These are phyloP conservation scores for Stegana nigrithorax DNA, from an alignment of 2,888 invertebrate genomes.

Conservation along the genomic window DNA sequence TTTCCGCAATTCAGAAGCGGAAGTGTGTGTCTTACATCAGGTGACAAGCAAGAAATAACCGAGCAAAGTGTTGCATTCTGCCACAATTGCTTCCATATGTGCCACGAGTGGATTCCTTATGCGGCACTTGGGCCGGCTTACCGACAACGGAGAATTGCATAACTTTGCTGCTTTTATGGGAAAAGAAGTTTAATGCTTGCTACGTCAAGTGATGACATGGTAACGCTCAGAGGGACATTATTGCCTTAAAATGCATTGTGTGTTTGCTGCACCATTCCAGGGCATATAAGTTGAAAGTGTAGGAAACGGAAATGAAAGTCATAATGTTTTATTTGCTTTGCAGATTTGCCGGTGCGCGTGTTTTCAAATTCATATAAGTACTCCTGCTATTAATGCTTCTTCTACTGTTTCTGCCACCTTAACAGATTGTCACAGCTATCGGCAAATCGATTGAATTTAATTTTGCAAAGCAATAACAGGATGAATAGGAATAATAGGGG, in stretches of 20 bases:
- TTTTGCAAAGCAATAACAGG: slow-evolving; percentile 29
- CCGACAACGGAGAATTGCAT: slow-evolving; percentile 2
- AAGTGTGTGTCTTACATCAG: slow-evolving; percentile 9
- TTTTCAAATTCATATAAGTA: neutral
- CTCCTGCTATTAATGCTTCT: no score
- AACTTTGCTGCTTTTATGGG: slow-evolving; percentile 7
- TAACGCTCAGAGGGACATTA: no score
- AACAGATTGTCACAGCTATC: slow-evolving; percentile 27
- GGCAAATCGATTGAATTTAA: slow-evolving; percentile 52
- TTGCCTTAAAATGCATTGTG: no score
- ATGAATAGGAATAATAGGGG: no score
- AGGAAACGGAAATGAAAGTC: slow-evolving; percentile 40
- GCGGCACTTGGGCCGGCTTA: neutral
- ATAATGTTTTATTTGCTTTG: slow-evolving; percentile 42
- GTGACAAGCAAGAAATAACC: neutral
- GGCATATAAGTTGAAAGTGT: slow-evolving; percentile 18
- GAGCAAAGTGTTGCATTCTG: slow-evolving; percentile 19
- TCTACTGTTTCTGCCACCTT: no score
- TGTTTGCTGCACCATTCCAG: slow-evolving; percentile 35
- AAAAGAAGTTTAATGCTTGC: slow-evolving; percentile 2
- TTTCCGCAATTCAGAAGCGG: slow-evolving; percentile 36
- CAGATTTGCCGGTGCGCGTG: slow-evolving; percentile 9
- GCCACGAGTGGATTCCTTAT: neutral
- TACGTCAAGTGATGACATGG: neutral
- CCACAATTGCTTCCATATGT: neutral